Percentiles rank a stretch among this genome's conserved stretches.
Conservation (phyloP, 2,888 invertebrate species). For the Drosophila mercatorum region DNA sequence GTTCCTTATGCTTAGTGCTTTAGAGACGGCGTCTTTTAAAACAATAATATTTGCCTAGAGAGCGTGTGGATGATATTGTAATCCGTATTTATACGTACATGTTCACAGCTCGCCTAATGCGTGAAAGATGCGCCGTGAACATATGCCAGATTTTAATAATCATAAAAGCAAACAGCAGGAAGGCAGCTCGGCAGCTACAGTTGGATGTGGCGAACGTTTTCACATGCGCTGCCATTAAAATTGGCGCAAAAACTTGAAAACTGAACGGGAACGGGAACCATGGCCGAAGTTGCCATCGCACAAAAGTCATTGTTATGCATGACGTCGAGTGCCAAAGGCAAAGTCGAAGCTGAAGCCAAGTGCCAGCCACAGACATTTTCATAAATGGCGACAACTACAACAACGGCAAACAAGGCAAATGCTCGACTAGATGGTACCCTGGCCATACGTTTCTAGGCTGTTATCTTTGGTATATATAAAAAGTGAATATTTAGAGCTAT, state of each 20-base stretch:
- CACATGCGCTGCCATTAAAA: constrained; percentile 63
- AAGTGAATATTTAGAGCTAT: not conserved
- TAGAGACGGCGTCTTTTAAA: not conserved
- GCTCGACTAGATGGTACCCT: not conserved
- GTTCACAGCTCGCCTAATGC: not conserved
- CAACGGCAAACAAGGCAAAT: constrained; percentile 8
- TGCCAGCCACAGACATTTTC: constrained; percentile 62
- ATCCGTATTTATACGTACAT: not conserved
- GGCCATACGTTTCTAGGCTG: not conserved
- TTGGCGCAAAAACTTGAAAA: constrained; percentile 52
- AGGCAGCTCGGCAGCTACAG: constrained; percentile 36
- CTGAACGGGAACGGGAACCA: constrained; percentile 27
- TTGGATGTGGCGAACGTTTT: constrained; percentile 55
- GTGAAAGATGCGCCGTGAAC: constrained; percentile 12
- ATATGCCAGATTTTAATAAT: constrained; percentile 71
- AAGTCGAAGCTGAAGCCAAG: constrained; percentile 32
- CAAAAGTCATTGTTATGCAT: constrained; percentile 81
- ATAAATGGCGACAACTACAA: constrained; percentile 57
- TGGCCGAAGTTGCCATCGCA: constrained; percentile 25
- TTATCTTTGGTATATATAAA: not conserved
- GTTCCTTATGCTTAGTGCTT: no score
- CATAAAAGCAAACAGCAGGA: constrained; percentile 66
- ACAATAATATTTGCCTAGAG: constrained; percentile 2
- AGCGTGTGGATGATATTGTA: not conserved
- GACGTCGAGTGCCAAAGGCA: constrained; percentile 65